Evolutionary conservation across 2,113 vertebrate species (phyloP), one percentile per base, ranked within the genome.

Genomic region (Anoura caudifer): DNA sequence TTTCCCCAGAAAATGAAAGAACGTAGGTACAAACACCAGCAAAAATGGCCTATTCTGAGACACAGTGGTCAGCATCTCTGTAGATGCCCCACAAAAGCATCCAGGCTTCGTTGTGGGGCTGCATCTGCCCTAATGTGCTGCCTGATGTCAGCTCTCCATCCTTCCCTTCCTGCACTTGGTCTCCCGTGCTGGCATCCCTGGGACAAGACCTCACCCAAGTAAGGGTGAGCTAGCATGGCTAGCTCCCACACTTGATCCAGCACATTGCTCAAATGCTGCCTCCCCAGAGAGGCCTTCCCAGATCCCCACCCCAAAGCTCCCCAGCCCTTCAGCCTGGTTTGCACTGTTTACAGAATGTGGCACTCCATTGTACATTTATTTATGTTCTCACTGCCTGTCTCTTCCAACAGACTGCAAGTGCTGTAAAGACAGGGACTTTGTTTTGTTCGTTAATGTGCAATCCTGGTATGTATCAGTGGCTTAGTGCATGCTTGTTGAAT

Each of bases 111-210:
- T 3, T 2, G 0, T 19, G 24, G 38, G 17, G 14, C 24, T 17
- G 3, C 0, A 1, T 33, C 43, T 8, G 5, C 56, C 2, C 11
- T 1, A 36, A 69, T 2, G 14, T 9, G 28, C 20, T 4, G 0
- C 26, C 52, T n/a, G 7, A 0, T 11, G 3, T 17, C 20, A 24
- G 9, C 38, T 47, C 36, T 17, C 43, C 33, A 36, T 36, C 26
- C 7, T 33, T 41, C 43, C 50, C 65, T 41, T 24, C 5, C n/a
- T 38, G 31, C 31, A 43, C 50, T 72, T 5, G 10, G 3, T 38
- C 63, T 70, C 70, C 73, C 33, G 8, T 5, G 59, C 52, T 19
- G 24, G 3, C 4, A 1, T 22, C 67, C 14, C 26, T 26, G 73
- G 13, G 31, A 73, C 0, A 2, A 22, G 36, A 16, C 76, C n/a